These are phyloP conservation scores for Sebastes matsubarae DNA, from an alignment of 2,797 vertebrate genomes.

Conservation along the genomic window DNA sequence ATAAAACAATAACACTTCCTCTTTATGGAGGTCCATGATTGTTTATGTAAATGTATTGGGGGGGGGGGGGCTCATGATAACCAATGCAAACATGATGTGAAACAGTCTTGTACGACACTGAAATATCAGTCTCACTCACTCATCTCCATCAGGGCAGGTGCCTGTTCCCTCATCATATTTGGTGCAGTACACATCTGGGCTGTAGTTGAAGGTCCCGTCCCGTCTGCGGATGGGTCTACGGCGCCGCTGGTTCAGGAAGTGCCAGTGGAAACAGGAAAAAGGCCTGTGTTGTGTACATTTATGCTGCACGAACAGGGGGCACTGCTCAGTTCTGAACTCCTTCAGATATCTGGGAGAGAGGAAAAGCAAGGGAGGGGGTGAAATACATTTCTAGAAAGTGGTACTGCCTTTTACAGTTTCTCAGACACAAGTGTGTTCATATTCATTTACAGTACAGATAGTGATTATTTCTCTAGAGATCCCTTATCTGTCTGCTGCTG, in stretches of 20 bases:
- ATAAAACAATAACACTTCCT: background rate
- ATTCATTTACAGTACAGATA: background rate
- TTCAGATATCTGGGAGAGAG: slow-evolving; percentile 91
- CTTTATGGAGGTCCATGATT: background rate
- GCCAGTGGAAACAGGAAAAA: slow-evolving; percentile 99
- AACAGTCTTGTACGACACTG: background rate
- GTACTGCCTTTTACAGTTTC: background rate
- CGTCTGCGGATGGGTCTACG: slow-evolving; percentile 92
- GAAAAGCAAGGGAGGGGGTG: background rate
- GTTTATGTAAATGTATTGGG: background rate
- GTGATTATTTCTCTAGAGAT: too few relatives aligned
- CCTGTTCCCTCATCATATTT: slow-evolving; percentile 98
- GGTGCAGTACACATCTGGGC: slow-evolving; percentile 97
- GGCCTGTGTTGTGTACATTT: slow-evolving; percentile 98
- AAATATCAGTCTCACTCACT: slow-evolving; percentile 85
- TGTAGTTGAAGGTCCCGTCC: slow-evolving; percentile 98
- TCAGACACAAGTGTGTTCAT: background rate
- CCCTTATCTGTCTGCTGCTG: background rate
- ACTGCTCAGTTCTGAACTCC: slow-evolving; percentile 98
- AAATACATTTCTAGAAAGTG: background rate
- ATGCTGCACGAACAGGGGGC: slow-evolving; percentile 97
- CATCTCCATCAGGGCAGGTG: slow-evolving; percentile 96
- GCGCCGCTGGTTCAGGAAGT: slow-evolving; percentile 97
- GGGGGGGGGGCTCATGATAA: too few relatives aligned
- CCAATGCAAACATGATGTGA: slow-evolving; percentile 14